A percentile compares a stretch with the other conserved stretches of the same genome.
phyloP scores from a whole-genome alignment of 2,113 vertebrate species.

The Solenodon paradoxus region DNA sequence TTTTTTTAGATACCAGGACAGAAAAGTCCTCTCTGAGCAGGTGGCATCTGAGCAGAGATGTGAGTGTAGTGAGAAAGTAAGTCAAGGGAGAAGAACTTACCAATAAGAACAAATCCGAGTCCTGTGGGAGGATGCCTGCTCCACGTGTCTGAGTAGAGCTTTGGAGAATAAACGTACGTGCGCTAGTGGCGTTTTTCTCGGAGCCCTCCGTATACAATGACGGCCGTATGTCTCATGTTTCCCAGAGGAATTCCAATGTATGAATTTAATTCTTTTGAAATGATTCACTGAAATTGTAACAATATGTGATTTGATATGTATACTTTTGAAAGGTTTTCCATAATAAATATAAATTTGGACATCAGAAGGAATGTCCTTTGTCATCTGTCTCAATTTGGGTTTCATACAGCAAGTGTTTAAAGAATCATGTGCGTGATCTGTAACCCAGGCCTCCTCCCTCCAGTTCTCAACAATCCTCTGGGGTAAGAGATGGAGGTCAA shows the following conservation, averaged over 20 bases:
- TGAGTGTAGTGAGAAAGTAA: neutral
- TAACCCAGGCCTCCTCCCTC: neutral
- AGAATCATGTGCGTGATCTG: neutral
- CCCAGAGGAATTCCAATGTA: constrained; percentile 16
- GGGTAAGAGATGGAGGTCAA: neutral
- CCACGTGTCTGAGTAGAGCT: neutral
- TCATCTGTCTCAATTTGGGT: constrained; percentile 38
- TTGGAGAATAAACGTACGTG: neutral
- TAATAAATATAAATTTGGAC: constrained; percentile 36
- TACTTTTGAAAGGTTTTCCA: constrained; percentile 38
- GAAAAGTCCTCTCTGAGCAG: neutral
- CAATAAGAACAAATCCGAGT: neutral
- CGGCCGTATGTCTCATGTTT: neutral
- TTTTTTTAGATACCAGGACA: neutral
- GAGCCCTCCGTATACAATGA: neutral
- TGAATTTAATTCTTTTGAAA: constrained; percentile 17
- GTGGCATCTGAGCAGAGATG: neutral
- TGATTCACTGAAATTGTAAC: constrained; percentile 31
- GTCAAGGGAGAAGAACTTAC: neutral
- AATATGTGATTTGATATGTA: constrained; percentile 32
- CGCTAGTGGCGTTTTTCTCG: neutral
- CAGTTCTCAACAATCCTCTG: neutral
- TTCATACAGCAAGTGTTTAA: constrained; percentile 38
- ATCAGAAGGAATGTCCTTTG: constrained; percentile 32
- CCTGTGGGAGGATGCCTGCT: neutral